Conservation (phyloP, 2,113 vertebrate species). For the Micronycteris hirsuta region DNA sequence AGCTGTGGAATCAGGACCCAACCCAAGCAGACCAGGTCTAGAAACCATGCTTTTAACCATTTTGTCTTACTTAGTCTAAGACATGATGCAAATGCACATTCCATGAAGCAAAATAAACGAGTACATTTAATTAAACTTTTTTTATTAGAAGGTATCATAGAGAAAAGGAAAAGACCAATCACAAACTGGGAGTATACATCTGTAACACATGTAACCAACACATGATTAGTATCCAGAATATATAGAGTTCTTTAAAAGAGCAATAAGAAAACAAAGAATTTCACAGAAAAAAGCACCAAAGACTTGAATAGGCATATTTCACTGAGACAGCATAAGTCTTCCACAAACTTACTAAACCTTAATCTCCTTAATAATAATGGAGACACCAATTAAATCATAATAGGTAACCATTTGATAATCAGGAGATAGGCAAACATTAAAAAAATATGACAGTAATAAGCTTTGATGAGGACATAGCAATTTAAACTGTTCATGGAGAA, state of each 20-base stretch:
- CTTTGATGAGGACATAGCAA: neutral
- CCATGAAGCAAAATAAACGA: neutral
- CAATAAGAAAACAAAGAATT: slow-evolving; percentile 1
- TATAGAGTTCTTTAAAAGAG: neutral
- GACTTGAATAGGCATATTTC: neutral
- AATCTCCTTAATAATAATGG: neutral
- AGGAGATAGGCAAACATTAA: neutral
- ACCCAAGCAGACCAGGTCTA: neutral
- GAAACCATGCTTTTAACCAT: neutral
- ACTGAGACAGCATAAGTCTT: neutral
- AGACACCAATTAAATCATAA: neutral
- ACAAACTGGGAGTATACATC: neutral
- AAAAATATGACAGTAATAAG: neutral
- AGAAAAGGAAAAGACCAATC: neutral
- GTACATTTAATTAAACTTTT: neutral
- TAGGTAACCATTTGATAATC: neutral
- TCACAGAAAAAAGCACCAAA: neutral
- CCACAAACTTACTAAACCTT: slow-evolving; percentile 4
- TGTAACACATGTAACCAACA: neutral
- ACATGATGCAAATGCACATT: neutral
- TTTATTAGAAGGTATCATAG: neutral
- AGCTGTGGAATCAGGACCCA: neutral
- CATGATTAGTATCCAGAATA: neutral
- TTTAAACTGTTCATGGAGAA: neutral
- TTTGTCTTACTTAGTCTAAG: neutral